A percentile compares a stretch with the other conserved stretches of the same genome.
Conservation (phyloP, 2,113 vertebrate species). For the Corythaixoides concolor region DNA sequence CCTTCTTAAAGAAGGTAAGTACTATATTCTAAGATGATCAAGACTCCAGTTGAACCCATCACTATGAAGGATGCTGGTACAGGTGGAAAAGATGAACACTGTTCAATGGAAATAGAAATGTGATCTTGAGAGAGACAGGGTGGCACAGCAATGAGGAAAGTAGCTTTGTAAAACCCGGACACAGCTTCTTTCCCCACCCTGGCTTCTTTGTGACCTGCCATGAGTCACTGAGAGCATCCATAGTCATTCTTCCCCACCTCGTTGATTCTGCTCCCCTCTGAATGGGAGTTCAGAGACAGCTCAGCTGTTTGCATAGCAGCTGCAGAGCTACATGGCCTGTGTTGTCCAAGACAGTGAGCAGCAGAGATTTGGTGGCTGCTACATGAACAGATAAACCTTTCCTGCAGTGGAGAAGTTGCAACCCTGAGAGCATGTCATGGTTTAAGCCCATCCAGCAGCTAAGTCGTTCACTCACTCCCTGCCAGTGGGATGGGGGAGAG, state of each 20-base stretch:
- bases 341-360: neutral
- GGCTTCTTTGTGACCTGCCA: neutral
- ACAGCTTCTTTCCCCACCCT: neutral
- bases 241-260: neutral
- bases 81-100: neutral
- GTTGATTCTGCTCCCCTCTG: neutral
- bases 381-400: neutral
- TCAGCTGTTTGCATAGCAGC: neutral
- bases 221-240: neutral
- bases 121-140: neutral
- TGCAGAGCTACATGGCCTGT: neutral
- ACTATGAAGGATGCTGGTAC: neutral
- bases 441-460: too few species aligned
- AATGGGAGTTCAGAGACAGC: neutral
- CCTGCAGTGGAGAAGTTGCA: neutral
- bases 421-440: too few species aligned
- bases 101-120: neutral
- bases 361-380: neutral
- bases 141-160: neutral
- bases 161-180: neutral
- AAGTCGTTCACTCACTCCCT: too few species aligned
- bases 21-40: neutral
- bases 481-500: too few species aligned
- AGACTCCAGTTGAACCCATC: fast-evolving
- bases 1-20: neutral